phyloP scores from a whole-genome alignment of 2,113 vertebrate genomes.

The Plectropomus leopardus region DNA sequence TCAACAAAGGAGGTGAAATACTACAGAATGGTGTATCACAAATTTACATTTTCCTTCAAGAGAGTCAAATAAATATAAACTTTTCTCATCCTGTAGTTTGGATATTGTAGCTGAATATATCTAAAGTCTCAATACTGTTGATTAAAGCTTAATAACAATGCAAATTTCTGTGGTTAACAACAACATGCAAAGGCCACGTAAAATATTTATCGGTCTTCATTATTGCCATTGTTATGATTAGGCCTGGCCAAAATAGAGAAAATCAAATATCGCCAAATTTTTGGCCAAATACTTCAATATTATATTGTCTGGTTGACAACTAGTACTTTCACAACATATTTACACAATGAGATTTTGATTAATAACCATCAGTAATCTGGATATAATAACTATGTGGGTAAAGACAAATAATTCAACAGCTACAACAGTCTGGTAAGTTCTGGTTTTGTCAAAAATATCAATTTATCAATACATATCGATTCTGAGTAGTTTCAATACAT shows the following conservation, averaged over 20 bases:
- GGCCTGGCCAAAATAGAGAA: too few relatives aligned
- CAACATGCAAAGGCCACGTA: neutral
- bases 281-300: too few relatives aligned
- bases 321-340: too few relatives aligned
- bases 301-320: too few relatives aligned
- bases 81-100: too few relatives aligned
- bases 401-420: neutral
- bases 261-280: too few relatives aligned
- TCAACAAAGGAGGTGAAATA: neutral
- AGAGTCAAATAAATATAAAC: neutral
- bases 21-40: neutral
- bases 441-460: too few relatives aligned
- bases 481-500: too few relatives aligned
- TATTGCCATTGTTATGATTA: neutral
- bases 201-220: neutral
- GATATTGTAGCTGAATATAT: neutral
- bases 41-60: neutral
- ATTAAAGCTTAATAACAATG: slow-evolving; percentile 4
- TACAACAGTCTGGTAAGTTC: too few relatives aligned
- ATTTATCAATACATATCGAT: too few relatives aligned
- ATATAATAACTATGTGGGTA: neutral
- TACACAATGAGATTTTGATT: too few relatives aligned
- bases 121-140: neutral
- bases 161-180: neutral
- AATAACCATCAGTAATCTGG: too few relatives aligned